Evolutionary conservation across 2,888 invertebrate species (phyloP).

Genomic region (Dinocampus coccinellae): DNA sequence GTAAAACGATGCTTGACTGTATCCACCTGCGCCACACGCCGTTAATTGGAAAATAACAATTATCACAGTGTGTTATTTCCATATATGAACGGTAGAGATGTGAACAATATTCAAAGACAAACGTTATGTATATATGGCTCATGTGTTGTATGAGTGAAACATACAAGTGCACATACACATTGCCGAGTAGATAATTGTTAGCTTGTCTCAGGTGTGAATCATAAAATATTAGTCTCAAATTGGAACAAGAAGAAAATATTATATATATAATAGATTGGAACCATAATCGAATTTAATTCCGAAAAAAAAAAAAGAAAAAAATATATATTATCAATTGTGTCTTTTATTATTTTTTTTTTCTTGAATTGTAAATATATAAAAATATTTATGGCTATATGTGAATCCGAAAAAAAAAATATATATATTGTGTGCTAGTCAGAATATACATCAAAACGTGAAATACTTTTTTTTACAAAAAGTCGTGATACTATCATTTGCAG

Average conservation of each 20-base stretch:
- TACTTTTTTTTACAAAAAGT: constrained; percentile 56
- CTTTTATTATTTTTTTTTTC: no score
- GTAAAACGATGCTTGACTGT: constrained; percentile 3
- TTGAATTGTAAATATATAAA: not conserved
- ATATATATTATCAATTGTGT: no score
- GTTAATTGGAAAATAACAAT: constrained; percentile 40
- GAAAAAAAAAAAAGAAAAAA: no score
- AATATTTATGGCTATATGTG: not conserved
- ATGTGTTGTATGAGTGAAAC: not conserved
- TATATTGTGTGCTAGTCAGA: constrained; percentile 48
- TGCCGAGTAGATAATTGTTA: constrained; percentile 5
- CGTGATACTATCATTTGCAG: constrained; percentile 61
- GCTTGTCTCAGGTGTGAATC: constrained; percentile 13
- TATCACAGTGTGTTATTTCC: constrained; percentile 31
- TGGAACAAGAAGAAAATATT: not conserved
- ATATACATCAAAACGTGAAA: constrained; percentile 61
- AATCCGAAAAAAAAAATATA: constrained; percentile 39
- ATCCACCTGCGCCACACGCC: constrained; percentile 31
- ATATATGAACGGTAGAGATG: not conserved
- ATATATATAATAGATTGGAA: not conserved
- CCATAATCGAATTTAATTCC: no score
- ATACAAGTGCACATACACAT: not conserved
- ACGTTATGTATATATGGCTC: not conserved
- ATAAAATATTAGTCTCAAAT: not conserved
- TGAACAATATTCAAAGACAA: constrained; percentile 9